These are phyloP conservation scores for Leptinotarsa undecemlineata DNA, from an alignment of 1,140 invertebrate genomes.

Conservation along the genomic window DNA sequence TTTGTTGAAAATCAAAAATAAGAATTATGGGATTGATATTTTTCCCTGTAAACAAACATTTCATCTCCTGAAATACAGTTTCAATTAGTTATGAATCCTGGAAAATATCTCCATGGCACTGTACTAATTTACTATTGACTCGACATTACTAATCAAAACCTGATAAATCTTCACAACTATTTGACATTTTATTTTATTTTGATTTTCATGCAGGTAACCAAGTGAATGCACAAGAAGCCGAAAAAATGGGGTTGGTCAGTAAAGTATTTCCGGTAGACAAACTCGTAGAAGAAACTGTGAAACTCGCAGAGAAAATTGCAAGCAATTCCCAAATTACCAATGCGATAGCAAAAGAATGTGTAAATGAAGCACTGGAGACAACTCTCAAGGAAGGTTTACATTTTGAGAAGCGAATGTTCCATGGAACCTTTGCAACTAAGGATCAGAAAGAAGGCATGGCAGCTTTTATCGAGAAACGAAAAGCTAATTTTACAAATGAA, in stretches of 20 bases:
- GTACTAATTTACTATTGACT: too few relatives aligned
- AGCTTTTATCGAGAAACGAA: constrained; percentile 88
- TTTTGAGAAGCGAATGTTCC: constrained; percentile 88
- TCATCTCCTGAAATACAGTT: too few relatives aligned
- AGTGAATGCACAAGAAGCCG: constrained; percentile 89
- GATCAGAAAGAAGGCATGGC: constrained; percentile 94
- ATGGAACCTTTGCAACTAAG: constrained; percentile 87
- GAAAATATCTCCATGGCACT: too few relatives aligned
- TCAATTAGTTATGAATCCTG: too few relatives aligned
- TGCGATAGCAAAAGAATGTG: constrained; percentile 89
- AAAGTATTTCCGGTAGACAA: constrained; percentile 90
- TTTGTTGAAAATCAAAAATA: too few relatives aligned
- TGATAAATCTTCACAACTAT: too few relatives aligned
- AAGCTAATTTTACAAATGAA: constrained; percentile 83
- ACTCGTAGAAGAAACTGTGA: constrained; percentile 84
- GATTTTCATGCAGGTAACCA: constrained; percentile 61
- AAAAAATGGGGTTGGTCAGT: constrained; percentile 85
- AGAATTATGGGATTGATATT: too few relatives aligned
- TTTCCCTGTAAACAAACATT: too few relatives aligned
- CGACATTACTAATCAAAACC: too few relatives aligned
- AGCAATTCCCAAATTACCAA: constrained; percentile 86
- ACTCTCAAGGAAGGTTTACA: constrained; percentile 83
- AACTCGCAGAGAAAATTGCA: constrained; percentile 94
- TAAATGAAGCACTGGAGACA: constrained; percentile 91
- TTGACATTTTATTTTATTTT: too few relatives aligned